Evolutionary conservation across 2,113 vertebrate genomes (phyloP).

Genomic region (Hippoglossus stenolepis): DNA sequence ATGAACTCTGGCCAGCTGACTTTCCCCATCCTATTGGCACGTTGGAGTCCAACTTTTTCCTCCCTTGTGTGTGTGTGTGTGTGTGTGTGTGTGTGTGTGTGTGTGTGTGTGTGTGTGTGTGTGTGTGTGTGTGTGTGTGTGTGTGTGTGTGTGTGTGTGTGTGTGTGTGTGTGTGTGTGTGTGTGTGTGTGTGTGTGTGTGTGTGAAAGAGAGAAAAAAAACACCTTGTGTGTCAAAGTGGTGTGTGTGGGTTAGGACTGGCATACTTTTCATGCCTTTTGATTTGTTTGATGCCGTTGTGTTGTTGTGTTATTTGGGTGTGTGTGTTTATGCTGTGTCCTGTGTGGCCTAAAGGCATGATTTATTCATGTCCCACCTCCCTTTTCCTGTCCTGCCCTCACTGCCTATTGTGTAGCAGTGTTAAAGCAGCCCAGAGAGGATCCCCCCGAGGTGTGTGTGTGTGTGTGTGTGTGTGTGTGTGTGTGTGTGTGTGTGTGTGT

Average conservation of each 20-base stretch:
- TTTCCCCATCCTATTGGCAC: slow-evolving; percentile 30
- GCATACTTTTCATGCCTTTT: neutral
- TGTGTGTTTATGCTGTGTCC: slow-evolving; percentile 41
- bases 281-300: slow-evolving; percentile 7
- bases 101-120: neutral
- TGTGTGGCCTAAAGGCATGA: slow-evolving; percentile 64
- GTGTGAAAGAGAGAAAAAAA: neutral
- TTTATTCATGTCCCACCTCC: slow-evolving; percentile 68
- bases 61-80: slow-evolving; percentile 11
- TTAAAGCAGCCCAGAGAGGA: slow-evolving; percentile 32
- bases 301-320: neutral
- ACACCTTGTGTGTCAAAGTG: neutral
- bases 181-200: neutral
- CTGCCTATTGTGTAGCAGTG: slow-evolving; percentile 49
- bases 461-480: slow-evolving; percentile 2
- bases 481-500: slow-evolving; percentile 33
- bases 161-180: slow-evolving; percentile 1
- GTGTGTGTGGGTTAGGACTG: neutral
- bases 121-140: neutral
- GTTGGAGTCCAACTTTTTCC: slow-evolving; percentile 29
- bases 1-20: no score
- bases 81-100: neutral
- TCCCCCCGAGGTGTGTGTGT: slow-evolving; percentile 30
- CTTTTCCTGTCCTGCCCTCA: slow-evolving; percentile 45
- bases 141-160: neutral